Evolutionary conservation across 2,113 vertebrate species (phyloP), one percentile per base, ranked within the genome.

Genomic region (Oncorhynchus tshawytscha): DNA sequence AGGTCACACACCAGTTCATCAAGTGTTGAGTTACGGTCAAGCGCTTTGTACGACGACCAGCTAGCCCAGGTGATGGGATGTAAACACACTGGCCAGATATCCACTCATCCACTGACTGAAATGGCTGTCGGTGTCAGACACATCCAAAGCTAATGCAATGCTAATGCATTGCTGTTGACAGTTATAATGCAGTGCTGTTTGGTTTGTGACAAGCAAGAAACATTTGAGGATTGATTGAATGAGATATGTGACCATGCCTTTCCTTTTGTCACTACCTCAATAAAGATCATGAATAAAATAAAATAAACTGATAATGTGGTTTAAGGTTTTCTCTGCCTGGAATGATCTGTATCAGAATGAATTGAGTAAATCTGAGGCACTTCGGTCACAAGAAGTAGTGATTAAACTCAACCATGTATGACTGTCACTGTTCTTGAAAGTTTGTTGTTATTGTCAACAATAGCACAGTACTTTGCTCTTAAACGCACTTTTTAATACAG

Each of bases 1-100:
- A 99, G 89, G 97, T 98, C 82, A 94, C 95, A 13, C 96, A 98
- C 86, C 90, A 95, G 85, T 97, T 99, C 91, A 93, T 97, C 78
- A 99, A 99, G 86, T 97, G 96, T 83, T 99, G 64, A 93, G 16
- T 54, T 54, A 15, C 16, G 16, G 16, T 54, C 51, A 16, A 54
- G 16, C 1, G 16, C 16, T 54, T n/a, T 27, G 9, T 15, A 70
- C 3, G 4, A 64, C 3, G 4, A 64, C 3, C 25, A 81, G 29
- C 62, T 54, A 81, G 29, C 62, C 51, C 66, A 31, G 31, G 60
- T 73, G 31, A 4, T 0, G 31, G 11, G 3, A 0, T 60, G 4
- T 67, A 69, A 80, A 79, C 75, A 70, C 79, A 78, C 34, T 39
- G 49, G 22, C 60, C 66, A 48, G 48, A 78, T 54, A 2, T 71